Evolutionary conservation across 2,113 vertebrate species (phyloP), one percentile per base, ranked within the genome.

Genomic region (Echinops telfairi): DNA sequence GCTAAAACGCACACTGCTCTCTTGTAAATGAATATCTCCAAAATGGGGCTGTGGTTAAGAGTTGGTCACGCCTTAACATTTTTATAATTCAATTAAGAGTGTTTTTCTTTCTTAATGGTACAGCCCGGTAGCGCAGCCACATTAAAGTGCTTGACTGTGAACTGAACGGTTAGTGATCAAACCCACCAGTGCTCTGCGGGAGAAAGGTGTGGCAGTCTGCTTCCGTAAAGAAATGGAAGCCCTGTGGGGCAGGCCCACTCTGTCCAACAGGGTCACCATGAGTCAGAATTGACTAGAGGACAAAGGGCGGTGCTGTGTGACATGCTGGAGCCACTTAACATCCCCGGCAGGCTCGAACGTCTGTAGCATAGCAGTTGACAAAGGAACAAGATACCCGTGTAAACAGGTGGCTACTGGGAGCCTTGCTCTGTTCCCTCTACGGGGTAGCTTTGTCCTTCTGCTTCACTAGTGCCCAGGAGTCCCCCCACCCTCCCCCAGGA

Each of bases 11-110:
- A 22, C 5, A 1, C 62, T 36, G 19, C n/a, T 60, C 62, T 58
- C 36, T 9, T 23, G 81, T 16, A 33, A 77, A 92, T 85, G 64
- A 81, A 85, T 33, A 36, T 87, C 60, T 93, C 36, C 23, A 71
- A 57, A 91, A 82, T 60, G 68, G 16, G 12, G 20, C 47, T 22
- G 66, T 22, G 31, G 16, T 47, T 75, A 66, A 77, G 84, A 57
- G 2, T 9, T 16, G 25, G 31, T 29, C 64, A 33, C 71, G 57
- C 43, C 29, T 89, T 57, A 87, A 43, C 29, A 81, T 60, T 87
- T 57, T 9, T 81, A 3, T 19, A 47, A 58, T 29, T 25, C 33
- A 66, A 5, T 0, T 19, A 78, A 88, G 58, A 73, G 23, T 22
- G 14, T 38, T 3, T 88, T 90, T 33, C 19, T 77, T 57, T 87